phyloP scores from a whole-genome alignment of 1,140 invertebrate species.

The Hetaerina americana region DNA sequence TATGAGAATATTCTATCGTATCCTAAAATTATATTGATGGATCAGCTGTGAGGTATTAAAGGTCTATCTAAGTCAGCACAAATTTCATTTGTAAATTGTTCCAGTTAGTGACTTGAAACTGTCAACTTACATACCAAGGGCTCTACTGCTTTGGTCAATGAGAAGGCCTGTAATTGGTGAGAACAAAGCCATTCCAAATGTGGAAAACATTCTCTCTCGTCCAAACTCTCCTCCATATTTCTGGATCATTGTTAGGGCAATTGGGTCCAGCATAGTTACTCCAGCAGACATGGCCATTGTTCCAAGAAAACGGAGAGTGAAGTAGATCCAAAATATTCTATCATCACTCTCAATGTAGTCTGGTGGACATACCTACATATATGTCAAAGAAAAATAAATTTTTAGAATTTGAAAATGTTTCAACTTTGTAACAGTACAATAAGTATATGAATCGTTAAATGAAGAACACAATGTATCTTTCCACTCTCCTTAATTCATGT shows the following conservation, averaged over 20 bases:
- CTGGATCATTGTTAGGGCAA: constrained; percentile 64
- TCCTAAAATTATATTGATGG: too few species aligned
- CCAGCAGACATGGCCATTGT: constrained; percentile 59
- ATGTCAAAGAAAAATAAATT: neutral
- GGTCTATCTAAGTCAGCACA: too few species aligned
- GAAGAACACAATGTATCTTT: too few species aligned
- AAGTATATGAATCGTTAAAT: too few species aligned
- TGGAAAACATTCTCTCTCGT: constrained; percentile 61
- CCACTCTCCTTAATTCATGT: too few species aligned
- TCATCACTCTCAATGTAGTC: constrained; percentile 58
- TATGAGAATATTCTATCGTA: too few species aligned
- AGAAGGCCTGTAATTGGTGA: constrained; percentile 64
- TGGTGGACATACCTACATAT: constrained; percentile 46
- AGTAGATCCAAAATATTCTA: constrained; percentile 66
- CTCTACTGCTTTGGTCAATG: constrained; percentile 49
- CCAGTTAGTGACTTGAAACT: too few species aligned
- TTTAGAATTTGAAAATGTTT: neutral
- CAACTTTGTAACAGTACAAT: neutral
- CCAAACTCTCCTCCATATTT: constrained; percentile 68
- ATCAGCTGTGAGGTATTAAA: too few species aligned
- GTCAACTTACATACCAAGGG: constrained; percentile 3
- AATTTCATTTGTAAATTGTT: neutral
- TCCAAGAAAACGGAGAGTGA: constrained; percentile 55
- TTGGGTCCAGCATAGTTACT: constrained; percentile 70
- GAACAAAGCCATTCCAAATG: constrained; percentile 64